A percentile compares a stretch with the other conserved stretches of the same genome.
Evolutionary conservation across 1,140 invertebrate species (phyloP).

Genomic region (Heliconius congener): DNA sequence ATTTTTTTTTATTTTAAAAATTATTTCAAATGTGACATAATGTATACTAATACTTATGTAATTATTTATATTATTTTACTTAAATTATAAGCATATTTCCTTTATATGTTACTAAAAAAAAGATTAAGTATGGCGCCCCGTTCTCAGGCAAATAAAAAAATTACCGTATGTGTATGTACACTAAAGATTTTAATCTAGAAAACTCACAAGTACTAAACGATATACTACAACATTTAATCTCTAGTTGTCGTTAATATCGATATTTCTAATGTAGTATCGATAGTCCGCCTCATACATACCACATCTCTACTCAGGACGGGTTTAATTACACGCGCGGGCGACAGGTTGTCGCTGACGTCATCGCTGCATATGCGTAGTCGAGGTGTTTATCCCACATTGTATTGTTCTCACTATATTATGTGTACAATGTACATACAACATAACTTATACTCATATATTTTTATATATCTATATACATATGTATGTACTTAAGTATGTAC

Average conservation of each 20-base stretch:
- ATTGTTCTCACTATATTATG: slow-evolving; percentile 23
- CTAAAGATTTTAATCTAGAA: too few relatives aligned
- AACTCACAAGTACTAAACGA: too few relatives aligned
- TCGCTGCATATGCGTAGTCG: slow-evolving; percentile 56
- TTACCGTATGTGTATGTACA: too few relatives aligned
- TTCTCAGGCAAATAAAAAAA: too few relatives aligned
- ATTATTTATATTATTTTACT: too few relatives aligned
- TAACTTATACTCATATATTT: background rate
- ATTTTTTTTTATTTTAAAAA: too few relatives aligned
- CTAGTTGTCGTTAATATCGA: slow-evolving; percentile 37
- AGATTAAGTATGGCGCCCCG: too few relatives aligned
- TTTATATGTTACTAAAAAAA: too few relatives aligned
- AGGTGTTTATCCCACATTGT: slow-evolving; percentile 49
- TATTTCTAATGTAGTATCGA: background rate
- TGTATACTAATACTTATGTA: too few relatives aligned
- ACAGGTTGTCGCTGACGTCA: slow-evolving; percentile 80
- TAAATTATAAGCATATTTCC: too few relatives aligned
- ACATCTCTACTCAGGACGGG: slow-evolving; percentile 62
- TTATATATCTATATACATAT: background rate
- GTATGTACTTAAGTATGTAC: background rate
- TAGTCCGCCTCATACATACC: background rate
- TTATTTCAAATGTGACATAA: too few relatives aligned
- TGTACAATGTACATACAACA: slow-evolving; percentile 16
- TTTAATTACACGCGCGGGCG: slow-evolving; percentile 80
- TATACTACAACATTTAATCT: too few relatives aligned